Conservation (phyloP, 2,113 vertebrate species). For the Nicator chloris region DNA sequence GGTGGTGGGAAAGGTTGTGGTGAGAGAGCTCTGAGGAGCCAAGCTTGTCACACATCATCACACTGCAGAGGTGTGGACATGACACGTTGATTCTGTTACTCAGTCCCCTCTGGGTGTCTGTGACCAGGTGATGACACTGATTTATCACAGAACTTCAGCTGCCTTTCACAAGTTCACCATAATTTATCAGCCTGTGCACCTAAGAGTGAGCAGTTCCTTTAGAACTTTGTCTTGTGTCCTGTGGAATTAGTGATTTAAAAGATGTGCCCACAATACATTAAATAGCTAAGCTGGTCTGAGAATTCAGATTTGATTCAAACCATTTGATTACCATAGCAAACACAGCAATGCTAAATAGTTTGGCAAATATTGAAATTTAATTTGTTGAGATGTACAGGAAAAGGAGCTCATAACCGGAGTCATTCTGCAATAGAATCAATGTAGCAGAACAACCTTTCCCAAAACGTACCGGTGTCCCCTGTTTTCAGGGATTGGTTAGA, state of each 20-base stretch:
- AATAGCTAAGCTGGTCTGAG: neutral
- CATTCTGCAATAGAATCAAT: neutral
- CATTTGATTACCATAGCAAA: neutral
- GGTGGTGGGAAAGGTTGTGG: neutral
- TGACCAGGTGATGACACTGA: neutral
- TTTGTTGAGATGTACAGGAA: neutral
- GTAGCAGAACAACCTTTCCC: neutral
- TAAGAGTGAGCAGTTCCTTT: neutral
- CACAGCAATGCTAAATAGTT: neutral
- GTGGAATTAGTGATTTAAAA: neutral
- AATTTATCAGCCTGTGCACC: neutral
- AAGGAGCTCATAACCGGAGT: neutral
- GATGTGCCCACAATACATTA: rapidly evolving
- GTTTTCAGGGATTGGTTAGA: neutral
- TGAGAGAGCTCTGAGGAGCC: neutral
- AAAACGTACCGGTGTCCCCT: rapidly evolving
- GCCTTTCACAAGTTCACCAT: neutral
- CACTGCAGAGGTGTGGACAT: neutral
- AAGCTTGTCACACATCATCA: neutral
- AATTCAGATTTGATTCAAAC: neutral
- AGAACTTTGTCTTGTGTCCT: neutral
- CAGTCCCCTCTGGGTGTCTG: neutral
- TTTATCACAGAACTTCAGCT: neutral
- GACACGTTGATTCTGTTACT: neutral
- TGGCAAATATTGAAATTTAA: neutral